phyloP scores from a whole-genome alignment of 2,113 vertebrate species.

The Hemichromis elongatus region DNA sequence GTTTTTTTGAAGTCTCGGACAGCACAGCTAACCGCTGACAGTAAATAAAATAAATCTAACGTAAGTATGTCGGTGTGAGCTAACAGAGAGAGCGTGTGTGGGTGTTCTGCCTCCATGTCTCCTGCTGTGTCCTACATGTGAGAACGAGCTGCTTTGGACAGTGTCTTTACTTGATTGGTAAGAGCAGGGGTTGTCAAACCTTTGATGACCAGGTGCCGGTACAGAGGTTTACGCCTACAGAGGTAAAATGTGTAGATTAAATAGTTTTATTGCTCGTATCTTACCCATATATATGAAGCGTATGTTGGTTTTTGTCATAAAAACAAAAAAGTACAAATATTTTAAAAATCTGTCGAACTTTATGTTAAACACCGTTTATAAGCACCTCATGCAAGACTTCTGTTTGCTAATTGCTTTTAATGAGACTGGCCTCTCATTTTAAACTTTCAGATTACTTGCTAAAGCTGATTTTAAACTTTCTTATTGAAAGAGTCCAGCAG shows the following conservation, averaged over 20 bases:
- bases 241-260: not conserved
- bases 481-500: not conserved
- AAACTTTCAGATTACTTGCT: not conserved
- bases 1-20: not conserved
- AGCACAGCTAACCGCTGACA: not conserved
- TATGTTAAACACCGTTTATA: not conserved
- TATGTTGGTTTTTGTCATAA: not conserved
- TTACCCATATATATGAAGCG: fast-evolving
- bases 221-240: not conserved
- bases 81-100: not conserved
- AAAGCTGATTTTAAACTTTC: not conserved
- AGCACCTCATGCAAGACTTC: not conserved
- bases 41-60: not conserved
- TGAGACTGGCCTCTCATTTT: not conserved
- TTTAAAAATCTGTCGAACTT: not conserved
- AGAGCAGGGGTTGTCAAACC: not conserved
- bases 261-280: not conserved
- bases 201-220: not conserved
- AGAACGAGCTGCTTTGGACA: not conserved
- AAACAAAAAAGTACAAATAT: not conserved
- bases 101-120: not conserved
- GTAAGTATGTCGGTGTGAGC: not conserved
- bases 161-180: not conserved
- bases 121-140: not conserved
- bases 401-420: not conserved